Percentiles rank a stretch among this genome's conserved stretches.
Evolutionary conservation across 2,888 invertebrate genomes (phyloP).

Genomic region (Xiphydria camelus): DNA sequence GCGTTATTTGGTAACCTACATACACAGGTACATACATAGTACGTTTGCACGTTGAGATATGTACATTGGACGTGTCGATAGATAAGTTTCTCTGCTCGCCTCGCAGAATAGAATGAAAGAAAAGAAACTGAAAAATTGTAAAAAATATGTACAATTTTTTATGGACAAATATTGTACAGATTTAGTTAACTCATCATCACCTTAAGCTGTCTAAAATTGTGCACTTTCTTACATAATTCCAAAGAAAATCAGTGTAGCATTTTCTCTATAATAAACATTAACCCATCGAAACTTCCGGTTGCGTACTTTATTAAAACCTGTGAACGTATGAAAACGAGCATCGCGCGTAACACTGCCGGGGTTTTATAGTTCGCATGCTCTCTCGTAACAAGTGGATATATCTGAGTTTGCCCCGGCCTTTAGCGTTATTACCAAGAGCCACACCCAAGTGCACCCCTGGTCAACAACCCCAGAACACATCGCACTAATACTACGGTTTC

Average conservation of each 20-base stretch:
- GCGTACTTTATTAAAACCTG: no score
- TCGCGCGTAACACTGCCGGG: background rate
- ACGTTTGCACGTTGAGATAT: background rate
- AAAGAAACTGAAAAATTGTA: slow-evolving; percentile 21
- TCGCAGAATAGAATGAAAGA: background rate
- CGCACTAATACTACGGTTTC: slow-evolving; percentile 12
- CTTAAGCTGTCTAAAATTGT: slow-evolving; percentile 37
- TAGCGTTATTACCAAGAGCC: slow-evolving; percentile 28
- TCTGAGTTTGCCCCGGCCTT: slow-evolving; percentile 12
- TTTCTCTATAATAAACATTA: slow-evolving; percentile 48
- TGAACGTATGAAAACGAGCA: no score
- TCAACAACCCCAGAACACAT: slow-evolving; percentile 29
- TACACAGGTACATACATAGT: background rate
- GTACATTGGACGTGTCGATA: background rate
- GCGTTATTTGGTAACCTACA: background rate
- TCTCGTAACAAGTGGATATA: background rate
- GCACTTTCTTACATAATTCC: slow-evolving; percentile 50
- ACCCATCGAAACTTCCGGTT: slow-evolving; percentile 25
- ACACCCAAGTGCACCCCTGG: slow-evolving; percentile 33
- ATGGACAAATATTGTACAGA: slow-evolving; percentile 43
- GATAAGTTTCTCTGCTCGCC: background rate
- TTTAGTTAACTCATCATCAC: slow-evolving; percentile 45
- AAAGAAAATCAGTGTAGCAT: slow-evolving; percentile 49
- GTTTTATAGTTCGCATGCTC: background rate
- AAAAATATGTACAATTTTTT: slow-evolving; percentile 45